A percentile compares a stretch with the other conserved stretches of the same genome.
Evolutionary conservation across 2,797 vertebrate species (phyloP).

Genomic region (Sebastes jordani): DNA sequence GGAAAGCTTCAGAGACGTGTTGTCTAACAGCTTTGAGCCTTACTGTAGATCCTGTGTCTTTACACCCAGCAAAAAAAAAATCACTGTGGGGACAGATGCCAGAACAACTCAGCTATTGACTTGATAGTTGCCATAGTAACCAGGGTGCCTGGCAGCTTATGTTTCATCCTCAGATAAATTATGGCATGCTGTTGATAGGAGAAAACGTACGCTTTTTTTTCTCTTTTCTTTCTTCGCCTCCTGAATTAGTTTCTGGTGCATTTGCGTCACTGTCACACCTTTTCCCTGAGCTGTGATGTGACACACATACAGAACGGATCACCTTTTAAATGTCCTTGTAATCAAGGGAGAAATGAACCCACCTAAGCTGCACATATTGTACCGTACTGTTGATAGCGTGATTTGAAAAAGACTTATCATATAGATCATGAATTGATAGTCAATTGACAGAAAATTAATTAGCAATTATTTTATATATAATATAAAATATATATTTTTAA

Average conservation of each 20-base stretch:
- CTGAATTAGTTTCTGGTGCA: conserved; percentile 73
- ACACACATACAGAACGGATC: conserved; percentile 70
- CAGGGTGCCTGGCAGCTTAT: conserved; percentile 74
- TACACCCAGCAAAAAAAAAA: conserved; percentile 57
- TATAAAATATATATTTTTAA: background rate
- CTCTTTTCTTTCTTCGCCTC: background rate
- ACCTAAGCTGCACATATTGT: background rate
- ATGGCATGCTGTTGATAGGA: conserved; percentile 69
- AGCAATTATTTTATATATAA: background rate
- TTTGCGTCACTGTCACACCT: conserved; percentile 74
- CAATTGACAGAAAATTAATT: background rate
- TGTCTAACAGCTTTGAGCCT: conserved; percentile 68
- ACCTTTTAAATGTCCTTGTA: conserved; percentile 61
- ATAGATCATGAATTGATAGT: background rate
- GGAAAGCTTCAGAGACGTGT: conserved; percentile 70
- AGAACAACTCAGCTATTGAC: conserved; percentile 76
- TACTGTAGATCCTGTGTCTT: conserved; percentile 73
- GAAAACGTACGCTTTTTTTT: conserved; percentile 49
- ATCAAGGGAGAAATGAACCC: conserved; percentile 6
- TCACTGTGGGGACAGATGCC: conserved; percentile 71
- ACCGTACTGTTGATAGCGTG: background rate
- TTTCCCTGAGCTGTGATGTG: conserved; percentile 65
- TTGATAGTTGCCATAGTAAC: conserved; percentile 81
- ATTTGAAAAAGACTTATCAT: background rate
- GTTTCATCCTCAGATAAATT: conserved; percentile 81